Evolutionary conservation across 2,888 invertebrate genomes (phyloP), one percentile per base, ranked within the genome.

Genomic region (Nebria salina): DNA sequence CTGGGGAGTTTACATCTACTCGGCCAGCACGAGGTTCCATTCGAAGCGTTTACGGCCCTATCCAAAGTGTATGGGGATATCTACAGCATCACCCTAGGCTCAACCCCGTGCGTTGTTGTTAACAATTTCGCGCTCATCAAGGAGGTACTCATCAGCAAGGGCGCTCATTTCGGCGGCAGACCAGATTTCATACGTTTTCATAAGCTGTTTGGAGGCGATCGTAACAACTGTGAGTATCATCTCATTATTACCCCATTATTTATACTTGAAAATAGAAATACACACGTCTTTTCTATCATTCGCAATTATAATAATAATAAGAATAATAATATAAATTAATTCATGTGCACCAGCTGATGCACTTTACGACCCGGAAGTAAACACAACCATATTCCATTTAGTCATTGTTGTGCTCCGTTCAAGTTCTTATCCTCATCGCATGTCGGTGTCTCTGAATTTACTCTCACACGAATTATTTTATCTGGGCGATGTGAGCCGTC

Each of bases 181-280:
- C 96, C 96, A 0, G 93, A 96, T 87, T 96, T 96, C 87, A 87
- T 94, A 84, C 90, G 97, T 20, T 96, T 95, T 87, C 94, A 96
- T 86, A 92, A 93, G 84, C 92, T 96, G 8, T 96, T 97, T 87
- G 95, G 95, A 42, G 96, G 95, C 54, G 94, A 96, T 89, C 90
- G 96, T 79, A 95, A 95, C 88, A 96, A 96, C 87, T 96, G 96
- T 96, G 89, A 96, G 96, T 94, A 88, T 83, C 54, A 54, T 54
- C 54, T 11, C 70, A 20, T 70, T 13, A 25, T 20, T 26, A 70
- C 1, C 70, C 34, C 70, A 26, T 20, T 20, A 20, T 20, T 20
- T 70, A 26, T 34, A 13, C 15, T 41, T 42, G 11, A 41, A 42
- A 34, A 34, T 34, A 34, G 34, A 34, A 4, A 34, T 4, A 34